A percentile compares a stretch with the other conserved stretches of the same genome.
Conservation (phyloP, 2,797 vertebrate genomes). For the Buceros bicornis region DNA sequence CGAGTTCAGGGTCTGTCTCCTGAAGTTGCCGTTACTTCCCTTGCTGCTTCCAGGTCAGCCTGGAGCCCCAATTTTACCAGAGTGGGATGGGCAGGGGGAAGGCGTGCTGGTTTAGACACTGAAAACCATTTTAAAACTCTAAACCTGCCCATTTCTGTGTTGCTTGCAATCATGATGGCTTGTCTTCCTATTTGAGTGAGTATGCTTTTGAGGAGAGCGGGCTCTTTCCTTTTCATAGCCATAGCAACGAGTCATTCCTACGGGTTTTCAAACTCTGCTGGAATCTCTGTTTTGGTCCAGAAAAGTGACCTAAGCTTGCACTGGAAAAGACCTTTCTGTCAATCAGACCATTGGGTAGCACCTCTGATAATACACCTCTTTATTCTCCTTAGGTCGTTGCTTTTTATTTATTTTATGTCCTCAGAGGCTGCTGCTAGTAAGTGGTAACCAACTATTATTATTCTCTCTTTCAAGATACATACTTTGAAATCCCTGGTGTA, state of each 20-base stretch:
- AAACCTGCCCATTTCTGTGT: neutral
- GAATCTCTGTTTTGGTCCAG: neutral
- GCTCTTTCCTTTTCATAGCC: neutral
- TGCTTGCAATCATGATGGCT: neutral
- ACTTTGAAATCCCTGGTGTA: neutral
- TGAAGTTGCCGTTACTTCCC: neutral
- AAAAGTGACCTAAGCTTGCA: neutral
- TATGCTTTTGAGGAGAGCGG: neutral
- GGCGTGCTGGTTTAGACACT: neutral
- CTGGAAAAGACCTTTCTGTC: neutral
- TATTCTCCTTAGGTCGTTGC: neutral
- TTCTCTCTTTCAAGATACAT: neutral
- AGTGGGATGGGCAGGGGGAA: neutral
- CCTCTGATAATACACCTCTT: neutral
- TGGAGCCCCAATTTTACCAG: neutral
- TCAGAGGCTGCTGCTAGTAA: neutral
- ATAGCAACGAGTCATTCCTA: neutral
- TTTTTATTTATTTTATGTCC: slow-evolving; percentile 5
- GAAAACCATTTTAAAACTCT: neutral
- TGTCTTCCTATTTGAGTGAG: neutral
- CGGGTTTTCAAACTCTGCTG: neutral
- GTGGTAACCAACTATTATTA: neutral
- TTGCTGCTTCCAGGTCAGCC: neutral
- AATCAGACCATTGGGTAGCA: neutral
- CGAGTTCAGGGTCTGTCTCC: neutral